These are phyloP conservation scores for Suricata suricatta DNA, from an alignment of 2,113 vertebrate genomes.

Conservation along the genomic window DNA sequence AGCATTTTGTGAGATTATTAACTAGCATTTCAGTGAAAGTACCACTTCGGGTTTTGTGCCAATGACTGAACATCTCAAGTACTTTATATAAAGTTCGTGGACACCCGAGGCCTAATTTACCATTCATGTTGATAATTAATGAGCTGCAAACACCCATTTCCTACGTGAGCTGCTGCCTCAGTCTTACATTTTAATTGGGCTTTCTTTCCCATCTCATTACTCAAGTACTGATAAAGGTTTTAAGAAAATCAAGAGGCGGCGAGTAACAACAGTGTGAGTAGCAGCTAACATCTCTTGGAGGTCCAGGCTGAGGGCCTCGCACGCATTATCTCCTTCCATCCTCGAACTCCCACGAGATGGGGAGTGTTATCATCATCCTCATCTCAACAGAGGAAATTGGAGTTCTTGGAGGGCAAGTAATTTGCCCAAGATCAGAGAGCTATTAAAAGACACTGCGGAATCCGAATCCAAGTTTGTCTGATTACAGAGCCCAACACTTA, in stretches of 20 bases:
- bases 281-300: neutral
- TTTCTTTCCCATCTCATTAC: constrained; percentile 65
- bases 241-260: neutral
- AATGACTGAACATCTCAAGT: constrained; percentile 34
- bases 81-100: constrained; percentile 47
- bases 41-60: constrained; percentile 2
- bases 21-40: constrained; percentile 36
- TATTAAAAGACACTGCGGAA: neutral
- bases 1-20: neutral
- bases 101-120: constrained; percentile 63
- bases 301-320: neutral
- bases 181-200: constrained; percentile 75
- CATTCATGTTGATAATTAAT: constrained; percentile 74
- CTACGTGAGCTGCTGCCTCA: constrained; percentile 63
- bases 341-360: neutral
- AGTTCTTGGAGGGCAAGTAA: neutral
- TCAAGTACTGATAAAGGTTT: constrained; percentile 50
- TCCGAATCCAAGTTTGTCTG: neutral
- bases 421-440: neutral
- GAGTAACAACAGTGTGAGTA: neutral
- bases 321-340: neutral
- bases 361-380: neutral
- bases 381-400: neutral
- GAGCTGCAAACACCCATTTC: constrained; percentile 61
- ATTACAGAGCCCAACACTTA: neutral